Evolutionary conservation across 2,113 vertebrate species (phyloP).

Genomic region (Eulacestoma nigropectus): DNA sequence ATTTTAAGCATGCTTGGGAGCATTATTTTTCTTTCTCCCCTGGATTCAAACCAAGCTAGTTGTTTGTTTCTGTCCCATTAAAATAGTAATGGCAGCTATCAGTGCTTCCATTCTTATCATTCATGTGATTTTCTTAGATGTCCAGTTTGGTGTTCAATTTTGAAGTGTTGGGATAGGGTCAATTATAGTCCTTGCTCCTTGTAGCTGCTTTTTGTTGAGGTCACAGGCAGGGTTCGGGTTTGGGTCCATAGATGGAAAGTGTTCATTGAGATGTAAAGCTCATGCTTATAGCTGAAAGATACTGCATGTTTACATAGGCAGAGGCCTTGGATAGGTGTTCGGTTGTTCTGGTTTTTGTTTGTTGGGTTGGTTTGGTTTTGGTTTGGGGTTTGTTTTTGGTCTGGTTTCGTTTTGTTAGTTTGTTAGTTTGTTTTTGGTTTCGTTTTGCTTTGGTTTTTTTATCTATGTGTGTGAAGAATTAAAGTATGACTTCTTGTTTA

Average conservation of each 20-base stretch:
- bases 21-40: background rate
- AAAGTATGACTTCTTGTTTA: background rate
- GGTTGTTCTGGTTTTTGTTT: background rate
- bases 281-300: background rate
- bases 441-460: background rate
- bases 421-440: background rate
- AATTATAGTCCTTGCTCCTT: background rate
- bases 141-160: background rate
- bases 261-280: background rate
- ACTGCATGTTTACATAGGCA: background rate
- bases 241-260: background rate
- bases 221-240: background rate
- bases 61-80: constrained; percentile 4
- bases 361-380: background rate
- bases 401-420: background rate
- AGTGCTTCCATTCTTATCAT: background rate
- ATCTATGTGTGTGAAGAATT: background rate
- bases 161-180: background rate
- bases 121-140: background rate
- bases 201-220: background rate
- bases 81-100: background rate
- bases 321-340: background rate
- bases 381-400: background rate
- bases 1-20: background rate
- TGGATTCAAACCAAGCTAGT: background rate